Evolutionary conservation across 1,140 invertebrate species (phyloP).

Genomic region (Bilobella aurantiaca): DNA sequence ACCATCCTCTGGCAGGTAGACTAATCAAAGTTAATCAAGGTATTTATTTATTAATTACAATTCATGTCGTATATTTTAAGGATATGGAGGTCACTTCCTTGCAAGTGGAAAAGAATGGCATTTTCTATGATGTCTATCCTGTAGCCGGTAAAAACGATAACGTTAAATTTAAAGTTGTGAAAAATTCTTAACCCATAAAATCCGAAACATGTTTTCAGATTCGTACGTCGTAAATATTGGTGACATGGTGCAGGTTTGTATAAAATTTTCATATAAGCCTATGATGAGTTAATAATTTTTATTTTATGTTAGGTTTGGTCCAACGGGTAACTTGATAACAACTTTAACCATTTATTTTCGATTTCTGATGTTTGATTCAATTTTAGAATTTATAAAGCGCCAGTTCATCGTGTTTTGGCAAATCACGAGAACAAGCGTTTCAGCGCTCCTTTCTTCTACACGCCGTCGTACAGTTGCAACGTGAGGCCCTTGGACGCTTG

Average conservation of each 20-base stretch:
- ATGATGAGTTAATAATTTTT: neutral
- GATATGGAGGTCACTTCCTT: constrained; percentile 10
- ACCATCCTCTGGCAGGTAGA: constrained; percentile 9
- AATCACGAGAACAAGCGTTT: constrained; percentile 12
- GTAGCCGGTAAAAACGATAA: constrained; percentile 9
- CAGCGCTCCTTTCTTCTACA: constrained; percentile 22
- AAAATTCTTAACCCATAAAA: neutral
- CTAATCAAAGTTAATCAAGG: neutral
- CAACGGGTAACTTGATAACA: constrained; percentile 10
- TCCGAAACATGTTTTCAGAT: constrained; percentile 10
- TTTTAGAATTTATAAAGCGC: constrained; percentile 18
- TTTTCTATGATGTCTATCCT: constrained; percentile 6
- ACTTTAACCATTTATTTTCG: neutral
- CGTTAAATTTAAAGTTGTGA: neutral
- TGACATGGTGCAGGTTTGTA: constrained; percentile 24
- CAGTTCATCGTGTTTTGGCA: constrained; percentile 22
- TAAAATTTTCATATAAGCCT: neutral
- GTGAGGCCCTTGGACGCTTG: constrained; percentile 17
- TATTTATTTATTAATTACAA: neutral
- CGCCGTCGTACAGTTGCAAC: constrained; percentile 7
- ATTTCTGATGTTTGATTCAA: neutral
- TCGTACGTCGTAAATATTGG: constrained; percentile 28
- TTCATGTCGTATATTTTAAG: constrained; percentile 7
- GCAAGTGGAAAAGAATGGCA: constrained; percentile 4
- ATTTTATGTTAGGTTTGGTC: constrained; percentile 20